Conservation (phyloP, 2,888 invertebrate species). For the Nematopogon swammerdamellus region DNA sequence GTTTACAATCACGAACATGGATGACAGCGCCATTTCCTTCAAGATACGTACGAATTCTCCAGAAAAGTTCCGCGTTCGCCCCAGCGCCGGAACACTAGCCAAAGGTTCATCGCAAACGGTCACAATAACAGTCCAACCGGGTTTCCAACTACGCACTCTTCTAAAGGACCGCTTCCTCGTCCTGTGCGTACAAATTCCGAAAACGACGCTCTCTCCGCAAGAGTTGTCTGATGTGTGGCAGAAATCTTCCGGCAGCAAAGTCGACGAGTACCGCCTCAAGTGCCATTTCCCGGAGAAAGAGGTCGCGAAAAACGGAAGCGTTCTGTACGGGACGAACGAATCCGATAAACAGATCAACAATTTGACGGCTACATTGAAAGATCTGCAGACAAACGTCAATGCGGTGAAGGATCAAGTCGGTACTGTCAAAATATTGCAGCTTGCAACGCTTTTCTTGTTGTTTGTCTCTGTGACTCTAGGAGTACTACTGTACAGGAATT, state of each 20-base stretch:
- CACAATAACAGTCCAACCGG: constrained; percentile 71
- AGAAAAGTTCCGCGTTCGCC: constrained; percentile 90
- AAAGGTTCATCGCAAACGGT: constrained; percentile 64
- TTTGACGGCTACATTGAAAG: constrained; percentile 62
- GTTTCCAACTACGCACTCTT: constrained; percentile 64
- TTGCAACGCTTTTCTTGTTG: constrained; percentile 29
- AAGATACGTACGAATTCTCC: constrained; percentile 95
- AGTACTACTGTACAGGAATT: constrained; percentile 29
- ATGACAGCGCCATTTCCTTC: constrained; percentile 44
- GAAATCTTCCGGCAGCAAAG: constrained; percentile 51
- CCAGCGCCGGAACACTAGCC: constrained; percentile 74
- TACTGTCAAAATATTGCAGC: constrained; percentile 30
- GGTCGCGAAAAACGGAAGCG: constrained; percentile 27
- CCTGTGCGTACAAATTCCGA: constrained; percentile 71
- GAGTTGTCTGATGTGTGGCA: constrained; percentile 77
- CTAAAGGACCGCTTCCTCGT: constrained; percentile 85
- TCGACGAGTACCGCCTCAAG: constrained; percentile 70
- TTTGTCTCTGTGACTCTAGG: constrained; percentile 27
- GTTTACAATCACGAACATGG: constrained; percentile 68
- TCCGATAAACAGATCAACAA: constrained; percentile 71
- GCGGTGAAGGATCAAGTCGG: constrained; percentile 26
- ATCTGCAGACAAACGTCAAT: constrained; percentile 32
- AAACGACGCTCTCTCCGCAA: constrained; percentile 49
- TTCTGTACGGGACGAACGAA: constrained; percentile 16
- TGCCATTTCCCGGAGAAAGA: constrained; percentile 59